These are phyloP conservation scores for Emydocephalus ijimae DNA, from an alignment of 2,113 vertebrate genomes.

Conservation along the genomic window DNA sequence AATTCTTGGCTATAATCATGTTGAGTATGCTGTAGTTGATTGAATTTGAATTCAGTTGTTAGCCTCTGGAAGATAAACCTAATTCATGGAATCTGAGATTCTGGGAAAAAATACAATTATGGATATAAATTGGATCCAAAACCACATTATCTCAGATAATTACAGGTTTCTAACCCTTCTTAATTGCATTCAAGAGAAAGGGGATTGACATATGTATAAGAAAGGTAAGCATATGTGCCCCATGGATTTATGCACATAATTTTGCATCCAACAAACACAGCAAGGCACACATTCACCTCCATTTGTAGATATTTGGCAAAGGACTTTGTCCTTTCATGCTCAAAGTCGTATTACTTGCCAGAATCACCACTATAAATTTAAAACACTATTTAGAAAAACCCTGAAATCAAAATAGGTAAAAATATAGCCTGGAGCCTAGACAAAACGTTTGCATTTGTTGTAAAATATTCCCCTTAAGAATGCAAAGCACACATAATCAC, in stretches of 20 bases:
- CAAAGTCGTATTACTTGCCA: neutral
- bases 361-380: neutral
- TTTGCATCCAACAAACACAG: neutral
- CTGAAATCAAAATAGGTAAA: neutral
- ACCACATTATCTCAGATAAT: neutral
- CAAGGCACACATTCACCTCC: neutral
- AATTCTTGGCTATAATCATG: neutral
- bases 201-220: neutral
- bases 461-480: neutral
- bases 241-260: neutral
- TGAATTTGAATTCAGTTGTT: neutral
- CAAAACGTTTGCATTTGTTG: rapidly evolving
- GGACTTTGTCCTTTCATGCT: neutral
- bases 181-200: neutral
- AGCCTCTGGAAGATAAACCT: neutral
- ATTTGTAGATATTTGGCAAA: neutral
- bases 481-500: rapidly evolving
- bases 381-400: neutral
- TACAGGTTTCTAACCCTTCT: neutral
- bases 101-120: neutral
- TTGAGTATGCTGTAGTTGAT: neutral
- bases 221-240: neutral
- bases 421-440: neutral
- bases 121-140: neutral
- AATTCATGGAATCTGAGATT: neutral